A percentile compares a stretch with the other conserved stretches of the same genome.
Conservation (phyloP, 1,140 invertebrate species). For the Listronotus oregonensis region DNA sequence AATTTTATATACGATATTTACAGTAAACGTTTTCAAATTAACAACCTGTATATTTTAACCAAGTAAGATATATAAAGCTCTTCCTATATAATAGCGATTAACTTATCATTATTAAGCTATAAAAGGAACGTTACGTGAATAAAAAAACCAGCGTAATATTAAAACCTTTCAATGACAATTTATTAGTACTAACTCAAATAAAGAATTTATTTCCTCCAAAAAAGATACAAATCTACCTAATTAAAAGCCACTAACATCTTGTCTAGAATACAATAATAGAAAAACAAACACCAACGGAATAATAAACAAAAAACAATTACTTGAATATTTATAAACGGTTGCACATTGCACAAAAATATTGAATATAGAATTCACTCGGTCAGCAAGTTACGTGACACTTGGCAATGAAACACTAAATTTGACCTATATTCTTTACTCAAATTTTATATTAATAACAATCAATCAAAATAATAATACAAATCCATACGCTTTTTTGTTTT, state of each 20-base stretch:
- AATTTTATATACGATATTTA: no score
- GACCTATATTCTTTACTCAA: conserved; percentile 15
- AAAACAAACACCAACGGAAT: conserved; percentile 4
- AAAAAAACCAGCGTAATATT: no score
- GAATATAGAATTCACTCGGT: conserved; percentile 7
- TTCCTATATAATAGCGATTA: no score
- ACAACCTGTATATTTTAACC: no score
- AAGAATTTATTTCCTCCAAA: no score
- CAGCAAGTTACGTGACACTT: conserved; percentile 20
- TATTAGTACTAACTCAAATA: no score
- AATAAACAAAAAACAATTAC: conserved; percentile 22
- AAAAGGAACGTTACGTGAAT: no score
- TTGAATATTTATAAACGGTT: conserved; percentile 27
- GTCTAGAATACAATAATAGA: not conserved
- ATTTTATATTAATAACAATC: not conserved
- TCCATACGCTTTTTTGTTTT: no score
- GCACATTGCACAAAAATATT: conserved; percentile 19
- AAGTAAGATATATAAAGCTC: conserved; percentile 21
- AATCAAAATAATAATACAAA: no score
- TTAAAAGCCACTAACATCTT: conserved; percentile 4
- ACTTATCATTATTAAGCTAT: no score
- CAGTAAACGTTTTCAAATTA: no score
- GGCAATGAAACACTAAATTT: conserved; percentile 26
- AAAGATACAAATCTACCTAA: conserved; percentile 1
- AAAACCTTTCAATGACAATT: not conserved